Evolutionary conservation across 1,140 invertebrate genomes (phyloP).

Genomic region (Philaenus spumarius): DNA sequence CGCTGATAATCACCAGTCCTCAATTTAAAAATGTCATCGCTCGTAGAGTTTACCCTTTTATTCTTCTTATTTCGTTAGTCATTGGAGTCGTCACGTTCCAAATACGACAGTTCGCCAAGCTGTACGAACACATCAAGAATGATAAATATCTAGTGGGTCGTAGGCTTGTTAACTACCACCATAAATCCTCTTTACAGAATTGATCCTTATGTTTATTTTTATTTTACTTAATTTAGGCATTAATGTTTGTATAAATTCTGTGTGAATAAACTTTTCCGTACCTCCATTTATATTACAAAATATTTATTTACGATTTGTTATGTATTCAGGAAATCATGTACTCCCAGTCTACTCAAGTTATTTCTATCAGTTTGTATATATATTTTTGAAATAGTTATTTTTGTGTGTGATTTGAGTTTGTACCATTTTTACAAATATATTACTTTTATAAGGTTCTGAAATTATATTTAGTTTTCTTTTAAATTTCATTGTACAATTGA

Average conservation of each 20-base stretch:
- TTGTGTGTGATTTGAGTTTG: no score
- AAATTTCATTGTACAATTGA: no score
- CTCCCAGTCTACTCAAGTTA: no score
- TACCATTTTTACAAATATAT: no score
- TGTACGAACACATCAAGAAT: constrained; percentile 98
- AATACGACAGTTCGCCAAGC: constrained; percentile 83
- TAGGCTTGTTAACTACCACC: constrained; percentile 90
- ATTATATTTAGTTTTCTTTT: no score
- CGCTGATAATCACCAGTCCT: constrained; percentile 64
- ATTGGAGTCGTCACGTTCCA: constrained; percentile 48
- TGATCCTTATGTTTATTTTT: constrained; percentile 1
- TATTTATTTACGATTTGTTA: no score
- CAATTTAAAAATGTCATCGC: constrained; percentile 70
- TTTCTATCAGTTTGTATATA: no score
- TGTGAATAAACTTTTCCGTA: no score
- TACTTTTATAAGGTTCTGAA: no score
- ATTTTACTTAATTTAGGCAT: constrained; percentile 8
- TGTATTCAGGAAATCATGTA: no score
- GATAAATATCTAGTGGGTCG: constrained; percentile 97
- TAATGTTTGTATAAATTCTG: constrained; percentile 22
- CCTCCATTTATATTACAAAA: no score
- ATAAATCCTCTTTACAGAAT: constrained; percentile 18
- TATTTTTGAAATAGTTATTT: no score
- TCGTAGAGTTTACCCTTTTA: constrained; percentile 85
- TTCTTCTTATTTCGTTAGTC: constrained; percentile 50